Evolutionary conservation across 30 jellyfish, hydroid and myxozoan genomes (phyloP).

Genomic region (Sanderia malayensis): DNA sequence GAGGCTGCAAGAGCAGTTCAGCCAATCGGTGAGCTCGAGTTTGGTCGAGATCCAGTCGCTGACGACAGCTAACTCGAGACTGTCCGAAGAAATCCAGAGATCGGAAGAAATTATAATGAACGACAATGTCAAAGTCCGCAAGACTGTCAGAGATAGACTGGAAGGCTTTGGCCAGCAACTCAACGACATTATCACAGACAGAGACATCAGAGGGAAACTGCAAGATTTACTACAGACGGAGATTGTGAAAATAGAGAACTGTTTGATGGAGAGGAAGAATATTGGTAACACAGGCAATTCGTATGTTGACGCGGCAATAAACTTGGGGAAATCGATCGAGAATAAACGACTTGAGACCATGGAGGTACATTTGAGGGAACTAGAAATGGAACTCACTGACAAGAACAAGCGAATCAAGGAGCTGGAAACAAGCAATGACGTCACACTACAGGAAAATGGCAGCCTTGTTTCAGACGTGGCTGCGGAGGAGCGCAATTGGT

Average conservation of each 20-base stretch:
- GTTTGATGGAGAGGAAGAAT: background rate
- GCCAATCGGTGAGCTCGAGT: conserved; percentile 86
- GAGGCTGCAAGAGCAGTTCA: conserved; percentile 79
- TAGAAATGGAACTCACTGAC: conserved; percentile 41
- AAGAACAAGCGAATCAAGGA: conserved; percentile 48
- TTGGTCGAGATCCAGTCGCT: conserved; percentile 82
- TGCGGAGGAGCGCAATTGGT: conserved; percentile 59
- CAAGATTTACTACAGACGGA: too few species aligned
- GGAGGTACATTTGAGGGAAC: conserved; percentile 62
- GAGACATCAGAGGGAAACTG: too few species aligned
- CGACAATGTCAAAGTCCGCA: conserved; percentile 49
- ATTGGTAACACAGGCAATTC: too few species aligned
- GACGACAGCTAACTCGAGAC: conserved; percentile 64
- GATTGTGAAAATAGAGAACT: conserved; percentile 49
- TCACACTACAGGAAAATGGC: conserved; percentile 14
- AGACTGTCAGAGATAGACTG: conserved; percentile 16
- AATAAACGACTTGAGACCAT: conserved; percentile 44
- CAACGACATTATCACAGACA: too few species aligned
- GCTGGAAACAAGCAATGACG: conserved; percentile 50
- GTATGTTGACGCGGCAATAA: conserved; percentile 30
- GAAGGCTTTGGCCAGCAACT: too few species aligned
- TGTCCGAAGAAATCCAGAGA: conserved; percentile 59
- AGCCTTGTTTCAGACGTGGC: conserved; percentile 22
- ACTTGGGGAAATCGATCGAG: conserved; percentile 44
- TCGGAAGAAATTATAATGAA: conserved; percentile 39